phyloP scores from a whole-genome alignment of 1,140 invertebrate species.

The Aphis gossypii region DNA sequence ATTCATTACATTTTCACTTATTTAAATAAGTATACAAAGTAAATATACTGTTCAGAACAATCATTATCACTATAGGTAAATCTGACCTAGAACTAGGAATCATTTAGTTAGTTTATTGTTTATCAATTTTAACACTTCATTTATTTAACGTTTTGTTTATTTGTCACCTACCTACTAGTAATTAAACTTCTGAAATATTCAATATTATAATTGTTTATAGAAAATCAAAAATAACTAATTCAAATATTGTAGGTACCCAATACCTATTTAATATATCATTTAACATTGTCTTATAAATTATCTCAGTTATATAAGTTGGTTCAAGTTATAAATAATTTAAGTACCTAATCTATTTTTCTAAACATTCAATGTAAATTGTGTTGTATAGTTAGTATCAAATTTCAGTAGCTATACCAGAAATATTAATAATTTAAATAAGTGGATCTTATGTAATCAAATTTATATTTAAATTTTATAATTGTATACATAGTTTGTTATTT shows the following conservation, averaged over 20 bases:
- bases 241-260: no score
- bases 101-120: background rate
- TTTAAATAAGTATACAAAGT: background rate
- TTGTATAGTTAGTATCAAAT: background rate
- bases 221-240: background rate
- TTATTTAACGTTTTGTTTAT: background rate
- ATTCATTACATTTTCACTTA: background rate
- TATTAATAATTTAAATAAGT: background rate
- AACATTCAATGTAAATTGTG: background rate
- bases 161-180: background rate
- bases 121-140: background rate
- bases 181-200: background rate
- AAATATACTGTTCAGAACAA: background rate
- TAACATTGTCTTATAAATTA: background rate
- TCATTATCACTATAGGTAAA: background rate
- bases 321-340: background rate
- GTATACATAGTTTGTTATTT: background rate
- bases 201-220: background rate
- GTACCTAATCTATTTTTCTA: no score
- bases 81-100: background rate
- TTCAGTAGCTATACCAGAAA: background rate
- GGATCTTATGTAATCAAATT: no score
- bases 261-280: background rate
- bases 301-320: background rate
- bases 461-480: slow-evolving; percentile 3